These are phyloP conservation scores for Aphelenchoides besseyi DNA, from an alignment of 1,140 invertebrate species.

Conservation along the genomic window DNA sequence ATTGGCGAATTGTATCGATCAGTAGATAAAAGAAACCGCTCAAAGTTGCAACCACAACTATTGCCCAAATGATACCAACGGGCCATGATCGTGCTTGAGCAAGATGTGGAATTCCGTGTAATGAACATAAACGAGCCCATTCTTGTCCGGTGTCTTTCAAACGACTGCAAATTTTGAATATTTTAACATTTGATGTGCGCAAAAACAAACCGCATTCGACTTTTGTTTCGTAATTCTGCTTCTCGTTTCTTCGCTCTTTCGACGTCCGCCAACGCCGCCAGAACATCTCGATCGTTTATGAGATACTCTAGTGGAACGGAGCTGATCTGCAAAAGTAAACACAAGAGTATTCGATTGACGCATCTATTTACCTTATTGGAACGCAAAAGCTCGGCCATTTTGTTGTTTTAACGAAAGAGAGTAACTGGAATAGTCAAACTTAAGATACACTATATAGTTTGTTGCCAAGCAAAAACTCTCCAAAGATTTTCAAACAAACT, in stretches of 20 bases:
- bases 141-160: conserved; percentile 14
- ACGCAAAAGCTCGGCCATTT: neutral
- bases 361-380: neutral
- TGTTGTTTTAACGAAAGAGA: neutral
- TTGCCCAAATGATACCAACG: neutral
- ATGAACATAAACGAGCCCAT: conserved; percentile 17
- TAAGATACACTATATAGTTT: neutral
- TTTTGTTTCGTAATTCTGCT: conserved; percentile 18
- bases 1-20: neutral
- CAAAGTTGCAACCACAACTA: conserved; percentile 1
- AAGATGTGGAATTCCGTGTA: conserved; percentile 15
- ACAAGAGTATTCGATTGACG: neutral
- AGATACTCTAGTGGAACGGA: conserved; percentile 9
- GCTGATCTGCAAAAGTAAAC: neutral
- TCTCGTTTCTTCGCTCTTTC: conserved; percentile 13
- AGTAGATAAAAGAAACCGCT: conserved; percentile 3
- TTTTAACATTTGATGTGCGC: neutral
- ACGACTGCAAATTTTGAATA: neutral
- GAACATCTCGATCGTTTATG: conserved; percentile 18
- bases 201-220: neutral
- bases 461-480: neutral
- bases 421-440: too few species aligned
- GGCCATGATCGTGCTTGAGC: conserved; percentile 11
- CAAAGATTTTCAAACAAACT: neutral
- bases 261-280: conserved; percentile 23